Base-by-base conservation (phyloP, 2,797 vertebrate species). In the Sebastes paucispinis region DNA sequence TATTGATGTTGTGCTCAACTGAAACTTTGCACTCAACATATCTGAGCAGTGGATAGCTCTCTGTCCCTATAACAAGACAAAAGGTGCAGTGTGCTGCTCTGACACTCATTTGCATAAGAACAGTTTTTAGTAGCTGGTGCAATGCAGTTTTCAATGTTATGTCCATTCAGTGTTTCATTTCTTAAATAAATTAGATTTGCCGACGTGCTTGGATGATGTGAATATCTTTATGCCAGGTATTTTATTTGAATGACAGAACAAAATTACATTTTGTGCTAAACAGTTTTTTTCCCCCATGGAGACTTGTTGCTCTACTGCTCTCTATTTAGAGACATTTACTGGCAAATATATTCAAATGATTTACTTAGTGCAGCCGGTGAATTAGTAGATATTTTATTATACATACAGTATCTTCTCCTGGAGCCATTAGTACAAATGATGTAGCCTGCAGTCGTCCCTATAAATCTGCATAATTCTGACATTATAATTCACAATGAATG, bases 161-260 rank as follows among this genome's bases (percentile, higher is more conserved):
- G 75, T 91, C 75, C 84, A 83, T 89, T 78, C 86, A 77, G 24
- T 72, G 65, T 83, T 81, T 84, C 59, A 82, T 86, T 81, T 82
- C 65, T 79, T 29, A 84, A 83, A 83, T 88, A 86, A 88, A 92
- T 91, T 76, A 75, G 76, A 85, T 90, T 87, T 80, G 32, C 79
- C 5, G 20, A 85, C 76, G 54, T 84, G 73, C 73, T 73, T 16
- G 78, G 65, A 77, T 76, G 78, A 76, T 63, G 65, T 58, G 64
- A 74, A 80, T 65, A 65, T 71, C 68, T 10, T 34, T 31, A 31
- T 18, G 68, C 59, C 13, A 27, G 75, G 81, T 76, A 60, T 82
- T 87, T 74, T 72, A 73, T 81, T 72, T 88, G 83, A 90, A 84
- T 83, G 82, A 82, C 80, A 70, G 84, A 83, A 63, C 22, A 58